These are phyloP conservation scores for Microctenopoma steveboyesi DNA, from an alignment of 2,797 vertebrate species.

Conservation along the genomic window DNA sequence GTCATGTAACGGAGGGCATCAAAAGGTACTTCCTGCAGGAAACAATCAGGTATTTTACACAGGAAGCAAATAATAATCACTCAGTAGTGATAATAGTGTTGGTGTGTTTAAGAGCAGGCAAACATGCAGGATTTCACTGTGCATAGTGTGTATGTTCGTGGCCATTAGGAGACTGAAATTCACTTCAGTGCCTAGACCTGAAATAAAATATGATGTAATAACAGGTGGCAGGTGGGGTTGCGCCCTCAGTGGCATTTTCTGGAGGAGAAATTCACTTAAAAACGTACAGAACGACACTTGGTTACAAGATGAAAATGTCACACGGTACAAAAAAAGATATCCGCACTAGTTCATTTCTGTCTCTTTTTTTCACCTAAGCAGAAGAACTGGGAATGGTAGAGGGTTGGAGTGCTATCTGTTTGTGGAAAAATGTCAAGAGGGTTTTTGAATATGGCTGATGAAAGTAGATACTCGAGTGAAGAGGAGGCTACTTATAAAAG, in stretches of 20 bases:
- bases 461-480: slow-evolving; percentile 61
- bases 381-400: slow-evolving; percentile 28
- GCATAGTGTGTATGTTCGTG: background rate
- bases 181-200: background rate
- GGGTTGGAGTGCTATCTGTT: slow-evolving; percentile 54
- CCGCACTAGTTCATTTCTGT: slow-evolving; percentile 34
- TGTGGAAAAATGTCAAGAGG: slow-evolving; percentile 82
- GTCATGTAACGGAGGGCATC: slow-evolving; percentile 90
- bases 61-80: background rate
- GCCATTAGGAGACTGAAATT: slow-evolving; percentile 7
- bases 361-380: slow-evolving; percentile 51
- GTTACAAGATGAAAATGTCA: slow-evolving; percentile 79
- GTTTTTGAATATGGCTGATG: slow-evolving; percentile 67
- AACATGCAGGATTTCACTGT: background rate
- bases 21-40: slow-evolving; percentile 86
- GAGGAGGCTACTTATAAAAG: slow-evolving; percentile 55
- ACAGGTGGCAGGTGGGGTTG: slow-evolving; percentile 22
- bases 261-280: slow-evolving; percentile 64
- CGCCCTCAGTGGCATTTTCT: slow-evolving; percentile 75
- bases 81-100: background rate
- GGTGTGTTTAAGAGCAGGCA: too few relatives aligned
- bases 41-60: slow-evolving; percentile 1
- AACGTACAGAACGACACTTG: slow-evolving; percentile 61
- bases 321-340: slow-evolving; percentile 41
- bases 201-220: slow-evolving; percentile 8